Base-by-base conservation (phyloP, 2,888 invertebrate species). In the Parapristionchus giblindavisi region DNA sequence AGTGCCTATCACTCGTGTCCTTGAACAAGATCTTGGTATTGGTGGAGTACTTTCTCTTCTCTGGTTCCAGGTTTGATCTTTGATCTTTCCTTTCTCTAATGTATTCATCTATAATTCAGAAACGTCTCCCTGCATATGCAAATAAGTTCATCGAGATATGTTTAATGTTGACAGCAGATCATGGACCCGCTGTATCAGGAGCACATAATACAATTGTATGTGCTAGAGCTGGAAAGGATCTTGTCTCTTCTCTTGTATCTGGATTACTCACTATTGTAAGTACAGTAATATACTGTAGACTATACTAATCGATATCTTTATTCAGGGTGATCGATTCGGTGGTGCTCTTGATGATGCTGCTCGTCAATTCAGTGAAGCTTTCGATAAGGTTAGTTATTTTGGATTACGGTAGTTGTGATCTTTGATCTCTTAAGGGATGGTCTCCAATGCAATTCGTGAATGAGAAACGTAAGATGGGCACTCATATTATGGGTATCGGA, bases 71-170 rank as follows among this genome's bases (percentile, higher is more conserved):
- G 92, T 96, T 70, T 29, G 56, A 60, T 60, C 34, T n/a, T 27
- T 29, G 54, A 54, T 56, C 56, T 56, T 32, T 21, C 29, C 29
- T 29, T n/a, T 27, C 54, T 27, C 56, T 56, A 2, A 1, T 6
- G 27, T 56, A 56, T 32, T 27, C 56, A n/a, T n/a, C n/a, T n/a
- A n/a, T n/a, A n/a, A n/a, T 81, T 56, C 78, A 87, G 83, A 86
- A 86, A 58, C 82, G 85, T 56, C 90, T 99, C 71, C 98, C 99
- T 0, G 91, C 93, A 2, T 94, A 95, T 90, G 96, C 96, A 61
- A 93, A 94, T 89, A 95, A 96, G 90, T 99, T 99, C 91, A 93
- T 99, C 88, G 99, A 99, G 91, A 95, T 99, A 93, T 96, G 96
- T 86, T 91, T 99, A 79, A 97, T 99, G 92, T 94, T 99, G 79